These are phyloP conservation scores for Myotis brandtii DNA, from an alignment of 2,113 vertebrate species.

Conservation along the genomic window DNA sequence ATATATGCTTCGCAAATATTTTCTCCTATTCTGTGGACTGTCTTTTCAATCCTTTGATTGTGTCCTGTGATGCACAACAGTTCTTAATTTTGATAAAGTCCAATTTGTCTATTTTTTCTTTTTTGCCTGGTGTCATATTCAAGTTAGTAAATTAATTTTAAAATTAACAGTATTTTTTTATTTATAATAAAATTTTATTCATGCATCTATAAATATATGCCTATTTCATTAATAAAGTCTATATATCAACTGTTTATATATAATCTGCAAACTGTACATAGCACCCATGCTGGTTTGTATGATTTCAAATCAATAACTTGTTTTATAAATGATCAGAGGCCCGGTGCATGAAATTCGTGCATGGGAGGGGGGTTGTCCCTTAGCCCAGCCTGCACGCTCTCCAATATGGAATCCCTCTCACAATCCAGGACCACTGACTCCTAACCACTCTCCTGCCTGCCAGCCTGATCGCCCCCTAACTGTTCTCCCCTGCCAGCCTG, in stretches of 20 bases:
- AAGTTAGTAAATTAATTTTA: constrained; percentile 39
- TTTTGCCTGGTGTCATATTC: neutral
- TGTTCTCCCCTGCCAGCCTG: too few species aligned
- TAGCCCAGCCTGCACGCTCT: too few species aligned
- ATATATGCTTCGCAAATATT: neutral
- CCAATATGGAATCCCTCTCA: too few species aligned
- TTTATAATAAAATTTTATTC: constrained; percentile 5
- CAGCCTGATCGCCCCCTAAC: too few species aligned
- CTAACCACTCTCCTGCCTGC: too few species aligned
- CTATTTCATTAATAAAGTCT: neutral
- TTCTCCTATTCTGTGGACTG: neutral
- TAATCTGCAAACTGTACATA: neutral
- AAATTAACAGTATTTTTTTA: neutral
- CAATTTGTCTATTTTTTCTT: constrained; percentile 8
- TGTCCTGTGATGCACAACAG: neutral
- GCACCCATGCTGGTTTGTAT: neutral
- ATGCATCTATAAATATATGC: neutral
- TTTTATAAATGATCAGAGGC: neutral
- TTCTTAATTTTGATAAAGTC: neutral
- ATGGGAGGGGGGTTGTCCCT: too few species aligned
- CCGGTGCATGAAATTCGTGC: too few species aligned
- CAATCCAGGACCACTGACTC: too few species aligned
- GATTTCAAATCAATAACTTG: neutral
- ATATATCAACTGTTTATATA: neutral
- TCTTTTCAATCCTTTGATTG: neutral